Conservation (phyloP, 2,797 vertebrate species). For the Onychomys torridus region DNA sequence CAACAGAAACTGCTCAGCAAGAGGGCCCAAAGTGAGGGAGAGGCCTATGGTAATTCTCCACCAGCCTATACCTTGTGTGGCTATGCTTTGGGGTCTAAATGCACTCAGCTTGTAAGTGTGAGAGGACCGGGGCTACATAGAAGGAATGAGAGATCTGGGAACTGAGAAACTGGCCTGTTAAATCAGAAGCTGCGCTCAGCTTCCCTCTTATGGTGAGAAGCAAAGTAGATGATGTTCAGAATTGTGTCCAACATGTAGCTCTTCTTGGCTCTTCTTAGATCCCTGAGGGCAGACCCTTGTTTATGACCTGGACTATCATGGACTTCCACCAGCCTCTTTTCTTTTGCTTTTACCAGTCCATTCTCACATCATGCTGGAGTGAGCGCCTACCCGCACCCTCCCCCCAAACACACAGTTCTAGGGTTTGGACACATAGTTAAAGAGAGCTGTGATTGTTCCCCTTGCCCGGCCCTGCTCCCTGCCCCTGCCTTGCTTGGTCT, state of each 20-base stretch:
- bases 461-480: too few species aligned
- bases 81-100: neutral
- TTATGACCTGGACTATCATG: neutral
- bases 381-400: rapidly evolving
- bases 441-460: neutral
- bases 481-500: neutral
- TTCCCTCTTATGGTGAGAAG: neutral
- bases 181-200: neutral
- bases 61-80: neutral
- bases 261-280: neutral
- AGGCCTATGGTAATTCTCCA: neutral
- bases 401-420: too few species aligned
- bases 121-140: neutral
- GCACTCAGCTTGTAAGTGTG: neutral
- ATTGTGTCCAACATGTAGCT: neutral
- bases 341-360: neutral
- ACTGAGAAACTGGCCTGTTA: neutral
- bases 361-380: neutral
- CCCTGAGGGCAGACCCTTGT: neutral
- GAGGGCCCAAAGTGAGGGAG: neutral
- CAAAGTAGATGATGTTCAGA: neutral
- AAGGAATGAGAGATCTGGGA: neutral
- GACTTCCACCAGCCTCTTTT: neutral
- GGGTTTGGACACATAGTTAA: neutral
- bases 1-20: neutral